phyloP scores from a whole-genome alignment of 2,113 vertebrate species.

The Passerina amoena region DNA sequence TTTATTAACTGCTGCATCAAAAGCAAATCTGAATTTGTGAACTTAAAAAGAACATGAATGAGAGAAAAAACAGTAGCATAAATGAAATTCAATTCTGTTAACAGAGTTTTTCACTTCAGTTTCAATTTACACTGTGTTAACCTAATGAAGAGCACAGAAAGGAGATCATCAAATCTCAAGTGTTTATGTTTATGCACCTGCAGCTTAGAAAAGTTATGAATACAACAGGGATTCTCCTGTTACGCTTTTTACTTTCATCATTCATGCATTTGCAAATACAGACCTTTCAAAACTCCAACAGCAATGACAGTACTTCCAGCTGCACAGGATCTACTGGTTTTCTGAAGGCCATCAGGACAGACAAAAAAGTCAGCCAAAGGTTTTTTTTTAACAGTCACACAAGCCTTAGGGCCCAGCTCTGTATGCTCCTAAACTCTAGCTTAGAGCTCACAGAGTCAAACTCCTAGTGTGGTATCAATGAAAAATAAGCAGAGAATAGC shows the following conservation, averaged over 20 bases:
- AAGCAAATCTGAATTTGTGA: not conserved
- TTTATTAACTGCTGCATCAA: conserved; percentile 6
- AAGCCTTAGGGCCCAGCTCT: not conserved
- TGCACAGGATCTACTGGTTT: conserved; percentile 32
- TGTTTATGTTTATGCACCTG: conserved; percentile 40
- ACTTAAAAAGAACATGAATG: not conserved
- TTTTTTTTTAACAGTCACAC: not conserved
- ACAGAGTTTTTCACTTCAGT: not conserved
- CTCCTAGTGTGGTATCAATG: not conserved
- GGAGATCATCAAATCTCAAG: not conserved
- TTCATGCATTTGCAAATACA: not conserved
- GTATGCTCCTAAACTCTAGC: not conserved
- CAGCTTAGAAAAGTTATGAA: not conserved
- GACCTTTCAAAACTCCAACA: not conserved
- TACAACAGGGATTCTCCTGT: conserved; percentile 11
- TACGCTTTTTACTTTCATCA: conserved; percentile 22
- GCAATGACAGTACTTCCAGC: conserved; percentile 16
- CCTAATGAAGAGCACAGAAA: not conserved
- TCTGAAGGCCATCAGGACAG: not conserved
- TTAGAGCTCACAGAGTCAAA: not conserved
- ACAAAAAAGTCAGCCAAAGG: not conserved
- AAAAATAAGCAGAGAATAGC: not conserved
- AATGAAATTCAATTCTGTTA: not conserved
- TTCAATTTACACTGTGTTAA: not conserved
- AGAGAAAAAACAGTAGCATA: not conserved